Evolutionary conservation across 2,888 invertebrate genomes (phyloP), one percentile per base, ranked within the genome.

Genomic region (Sminthurinus aureus): DNA sequence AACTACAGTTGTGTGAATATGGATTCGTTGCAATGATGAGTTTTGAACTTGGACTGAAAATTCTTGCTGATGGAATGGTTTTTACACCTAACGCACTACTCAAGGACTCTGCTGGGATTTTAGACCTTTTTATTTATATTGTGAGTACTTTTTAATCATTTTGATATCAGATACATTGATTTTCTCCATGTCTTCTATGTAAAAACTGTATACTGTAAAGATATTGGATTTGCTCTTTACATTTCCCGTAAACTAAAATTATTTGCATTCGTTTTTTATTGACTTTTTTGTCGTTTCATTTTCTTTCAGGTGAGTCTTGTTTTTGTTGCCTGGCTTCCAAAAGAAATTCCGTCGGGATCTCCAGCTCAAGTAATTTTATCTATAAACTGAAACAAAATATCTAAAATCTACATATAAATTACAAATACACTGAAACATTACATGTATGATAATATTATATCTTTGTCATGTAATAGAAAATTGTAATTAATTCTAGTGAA

Each of bases 1-100:
- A 95, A 26, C 91, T 98, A 74, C 97, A 98, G 89, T 94, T 98
- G 81, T 97, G 13, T 52, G 99, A 99, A 91, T 99, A 98, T 90
- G 95, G 96, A 26, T 99, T 99, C 91, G 99, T 99, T 0, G 94
- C 98, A 80, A 96, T 96, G 89, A 99, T 99, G 99, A 98, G 98
- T 89, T 92, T 99, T 64, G 99, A 99, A 91, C 91, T 99, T 89
- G 94, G 95, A 0, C 91, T 99, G 80, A 99, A 99, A 92, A 97
- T 99, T 85, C 91, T 99, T 82, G 98, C 99, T 0, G 98, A 99
- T 91, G 99, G 99, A 0, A 92, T 99, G 66, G 97, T 99, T 90
- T 99, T 99, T 90, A 99, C 99, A 0, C 99, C 99, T 0, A 99
- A 99, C 91, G 99, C 99, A 0, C 96, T 99, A 88, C 95, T 99